These are phyloP conservation scores for Agonopterix alstromeriana DNA, from an alignment of 2,888 invertebrate species.

Conservation along the genomic window DNA sequence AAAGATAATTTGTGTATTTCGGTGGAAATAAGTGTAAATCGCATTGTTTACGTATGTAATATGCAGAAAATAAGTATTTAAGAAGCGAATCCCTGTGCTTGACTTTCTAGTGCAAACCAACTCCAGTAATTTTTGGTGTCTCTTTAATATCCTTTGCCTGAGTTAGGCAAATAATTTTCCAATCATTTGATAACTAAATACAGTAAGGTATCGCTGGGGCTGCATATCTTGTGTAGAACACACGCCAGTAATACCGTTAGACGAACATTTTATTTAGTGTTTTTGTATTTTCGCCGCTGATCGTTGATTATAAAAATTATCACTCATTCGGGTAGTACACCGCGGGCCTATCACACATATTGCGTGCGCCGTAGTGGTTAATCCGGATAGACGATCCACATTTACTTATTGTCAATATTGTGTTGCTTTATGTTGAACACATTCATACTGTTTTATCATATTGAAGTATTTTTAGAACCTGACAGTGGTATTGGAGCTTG, in stretches of 20 bases:
- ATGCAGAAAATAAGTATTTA: not conserved
- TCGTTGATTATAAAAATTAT: conserved; percentile 5
- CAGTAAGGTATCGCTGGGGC: conserved; percentile 1
- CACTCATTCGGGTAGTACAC: conserved; percentile 6
- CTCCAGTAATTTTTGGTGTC: conserved; percentile 2
- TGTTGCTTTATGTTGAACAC: conserved; percentile 60
- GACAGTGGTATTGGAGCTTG: conserved; percentile 53
- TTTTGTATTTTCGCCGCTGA: conserved; percentile 4
- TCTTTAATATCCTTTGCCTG: conserved; percentile 3
- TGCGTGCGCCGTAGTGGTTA: conserved; percentile 38
- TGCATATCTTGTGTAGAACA: not conserved
- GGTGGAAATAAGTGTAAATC: not conserved
- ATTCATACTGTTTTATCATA: conserved; percentile 68
- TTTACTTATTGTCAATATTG: conserved; percentile 56
- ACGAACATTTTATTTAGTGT: not conserved
- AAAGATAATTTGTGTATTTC: conserved; percentile 3
- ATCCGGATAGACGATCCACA: conserved; percentile 55
- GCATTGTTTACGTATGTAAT: not conserved
- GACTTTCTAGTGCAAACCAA: not conserved
- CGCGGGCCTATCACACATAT: conserved; percentile 18
- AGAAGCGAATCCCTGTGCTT: not conserved
- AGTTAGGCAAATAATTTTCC: conserved; percentile 7
- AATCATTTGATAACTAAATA: conserved; percentile 3
- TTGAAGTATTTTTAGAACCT: conserved; percentile 69
- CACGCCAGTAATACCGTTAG: not conserved